These are phyloP conservation scores for Rhopilema esculentum DNA, from an alignment of 30 jellyfish, hydroid and myxozoan genomes.

Conservation along the genomic window DNA sequence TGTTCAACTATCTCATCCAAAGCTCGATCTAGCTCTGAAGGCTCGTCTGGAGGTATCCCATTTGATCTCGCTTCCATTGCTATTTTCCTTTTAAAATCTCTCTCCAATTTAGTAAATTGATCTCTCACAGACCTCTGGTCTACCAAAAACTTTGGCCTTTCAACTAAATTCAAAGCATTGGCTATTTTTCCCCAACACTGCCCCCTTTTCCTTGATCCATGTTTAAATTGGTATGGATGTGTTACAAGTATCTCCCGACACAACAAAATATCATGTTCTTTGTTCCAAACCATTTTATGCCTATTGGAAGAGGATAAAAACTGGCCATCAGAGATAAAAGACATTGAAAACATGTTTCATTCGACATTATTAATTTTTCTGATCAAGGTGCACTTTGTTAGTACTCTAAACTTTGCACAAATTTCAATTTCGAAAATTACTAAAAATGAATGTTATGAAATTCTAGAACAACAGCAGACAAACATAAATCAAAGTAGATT, in stretches of 20 bases:
- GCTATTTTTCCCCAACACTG: slow-evolving; percentile 9
- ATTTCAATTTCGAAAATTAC: no score
- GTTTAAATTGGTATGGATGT: slow-evolving; percentile 1
- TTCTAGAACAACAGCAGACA: no score
- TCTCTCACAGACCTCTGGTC: slow-evolving; percentile 7
- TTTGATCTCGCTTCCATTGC: not conserved
- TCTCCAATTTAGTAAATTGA: not conserved
- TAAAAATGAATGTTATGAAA: no score
- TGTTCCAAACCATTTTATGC: slow-evolving; percentile 15
- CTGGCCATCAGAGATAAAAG: no score
- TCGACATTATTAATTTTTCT: no score
- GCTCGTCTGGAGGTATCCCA: slow-evolving; percentile 12
- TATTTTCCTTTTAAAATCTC: not conserved
- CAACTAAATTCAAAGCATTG: not conserved
- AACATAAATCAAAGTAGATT: no score
- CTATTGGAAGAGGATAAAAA: no score
- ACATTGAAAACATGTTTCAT: no score
- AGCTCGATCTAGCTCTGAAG: slow-evolving; percentile 20
- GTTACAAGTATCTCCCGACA: slow-evolving; percentile 1
- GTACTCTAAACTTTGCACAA: no score
- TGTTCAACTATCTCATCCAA: not conserved
- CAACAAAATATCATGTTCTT: not conserved
- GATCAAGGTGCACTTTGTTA: no score
- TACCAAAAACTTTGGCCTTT: slow-evolving; percentile 8
- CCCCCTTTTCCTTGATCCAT: slow-evolving; percentile 15